Conservation (phyloP, 2,888 invertebrate species). For the Choreutis nemorana region DNA sequence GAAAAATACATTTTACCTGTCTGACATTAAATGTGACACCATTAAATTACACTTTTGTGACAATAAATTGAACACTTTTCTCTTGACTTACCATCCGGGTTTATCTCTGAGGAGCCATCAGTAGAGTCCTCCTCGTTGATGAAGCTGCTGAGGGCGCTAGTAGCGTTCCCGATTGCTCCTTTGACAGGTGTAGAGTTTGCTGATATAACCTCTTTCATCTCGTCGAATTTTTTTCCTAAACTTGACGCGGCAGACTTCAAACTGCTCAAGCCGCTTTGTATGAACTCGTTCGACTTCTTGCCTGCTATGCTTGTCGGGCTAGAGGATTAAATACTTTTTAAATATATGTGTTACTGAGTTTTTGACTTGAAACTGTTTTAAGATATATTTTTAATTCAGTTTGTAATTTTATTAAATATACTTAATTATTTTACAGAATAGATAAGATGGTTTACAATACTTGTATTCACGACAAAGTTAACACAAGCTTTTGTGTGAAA, state of each 20-base stretch:
- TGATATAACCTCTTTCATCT: conserved; percentile 90
- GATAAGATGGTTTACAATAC: no score
- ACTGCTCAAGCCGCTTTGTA: conserved; percentile 86
- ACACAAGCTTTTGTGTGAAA: no score
- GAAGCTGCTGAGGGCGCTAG: conserved; percentile 43
- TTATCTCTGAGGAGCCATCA: conserved; percentile 53
- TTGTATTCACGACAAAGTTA: no score
- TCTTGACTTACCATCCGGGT: conserved; percentile 57
- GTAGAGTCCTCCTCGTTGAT: conserved; percentile 48
- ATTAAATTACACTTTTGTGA: neutral
- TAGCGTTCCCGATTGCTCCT: conserved; percentile 58
- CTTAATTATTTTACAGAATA: no score
- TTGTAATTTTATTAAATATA: no score
- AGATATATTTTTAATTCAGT: no score
- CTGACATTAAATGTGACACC: neutral
- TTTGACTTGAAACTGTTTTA: no score
- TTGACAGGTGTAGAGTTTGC: conserved; percentile 89
- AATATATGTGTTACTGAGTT: no score
- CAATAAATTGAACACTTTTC: no score
- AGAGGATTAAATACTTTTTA: no score
- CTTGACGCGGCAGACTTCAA: conserved; percentile 86
- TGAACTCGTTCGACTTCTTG: conserved; percentile 87
- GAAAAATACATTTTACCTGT: no score
- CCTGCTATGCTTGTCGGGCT: conserved; percentile 85
- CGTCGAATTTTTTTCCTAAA: conserved; percentile 88